Evolutionary conservation across 1,140 invertebrate genomes (phyloP).

Genomic region (Drosophila santomea): DNA sequence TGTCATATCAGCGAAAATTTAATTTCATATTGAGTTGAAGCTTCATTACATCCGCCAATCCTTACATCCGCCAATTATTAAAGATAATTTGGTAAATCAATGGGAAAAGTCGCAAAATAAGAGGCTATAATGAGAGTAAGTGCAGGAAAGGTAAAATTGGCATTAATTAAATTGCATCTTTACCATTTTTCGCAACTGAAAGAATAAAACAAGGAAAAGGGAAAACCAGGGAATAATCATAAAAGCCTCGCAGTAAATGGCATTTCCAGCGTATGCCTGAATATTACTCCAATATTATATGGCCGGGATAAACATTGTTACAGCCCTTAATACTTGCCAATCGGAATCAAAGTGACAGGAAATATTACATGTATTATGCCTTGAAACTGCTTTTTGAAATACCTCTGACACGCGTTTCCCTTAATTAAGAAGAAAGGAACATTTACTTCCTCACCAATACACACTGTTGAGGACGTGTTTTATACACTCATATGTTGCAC

Average conservation of each 20-base stretch:
- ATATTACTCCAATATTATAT: neutral
- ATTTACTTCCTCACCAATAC: neutral
- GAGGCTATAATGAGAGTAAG: neutral
- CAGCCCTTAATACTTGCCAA: neutral
- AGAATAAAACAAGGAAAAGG: neutral
- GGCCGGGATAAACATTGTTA: neutral
- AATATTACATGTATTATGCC: neutral
- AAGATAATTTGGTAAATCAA: slow-evolving; percentile 31
- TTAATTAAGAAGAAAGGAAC: slow-evolving; percentile 23
- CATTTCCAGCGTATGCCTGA: neutral
- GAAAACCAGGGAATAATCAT: neutral
- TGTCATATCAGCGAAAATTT: neutral
- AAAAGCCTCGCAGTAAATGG: neutral
- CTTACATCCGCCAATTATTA: slow-evolving; percentile 5
- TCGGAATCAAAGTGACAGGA: neutral
- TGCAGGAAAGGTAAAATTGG: neutral
- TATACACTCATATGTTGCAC: neutral
- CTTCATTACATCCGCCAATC: slow-evolving; percentile 10
- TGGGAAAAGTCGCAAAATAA: neutral
- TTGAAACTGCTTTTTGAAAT: neutral
- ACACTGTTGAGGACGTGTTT: neutral
- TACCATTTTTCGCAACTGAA: neutral
- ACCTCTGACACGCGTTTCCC: neutral
- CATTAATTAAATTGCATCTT: slow-evolving; percentile 9
- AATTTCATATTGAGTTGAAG: neutral